Base-by-base conservation (phyloP, 1,140 invertebrate genomes). In the Asbolus verrucosus region DNA sequence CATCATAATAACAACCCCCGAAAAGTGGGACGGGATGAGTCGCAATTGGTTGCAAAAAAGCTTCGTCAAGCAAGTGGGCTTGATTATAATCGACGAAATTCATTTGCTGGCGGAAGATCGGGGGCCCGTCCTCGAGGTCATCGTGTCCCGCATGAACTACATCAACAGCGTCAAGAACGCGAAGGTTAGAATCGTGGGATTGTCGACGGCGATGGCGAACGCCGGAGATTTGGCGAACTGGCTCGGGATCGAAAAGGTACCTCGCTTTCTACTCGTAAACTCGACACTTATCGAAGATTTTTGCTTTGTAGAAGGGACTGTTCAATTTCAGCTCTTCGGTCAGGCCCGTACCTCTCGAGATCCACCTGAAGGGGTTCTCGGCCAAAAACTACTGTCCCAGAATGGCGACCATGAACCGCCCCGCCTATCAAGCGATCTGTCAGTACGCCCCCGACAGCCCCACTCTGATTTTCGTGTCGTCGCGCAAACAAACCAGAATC, bases 381-480 rank as follows among this genome's bases (percentile, higher is more conserved):
- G 97, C 96, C 0, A 96, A 98, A 76, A 96, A 99, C 82, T 99
- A 99, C 83, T 99, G 98, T 81, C 98, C 98, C 0, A 87, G 98
- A 67, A 99, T 99, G 98, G 94, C 97, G 30, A 95, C 96, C 0
- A 99, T 99, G 98, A 99, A 99, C 83, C 94, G 97, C 78, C 97
- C 98, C n/a, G 93, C 94, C 1, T 99, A 95, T 83, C 93, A 97
- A 84, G 95, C 95, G 0, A 98, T 99, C 70, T 88, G 91, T 59
- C 91, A 94, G 62, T 94, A 99, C 82, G 97, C 97, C 0, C 95
- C 96, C 0, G 82, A 84, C 4, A 91, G 98, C 77, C 98, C 98
- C 0, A 88, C 93, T 0, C 85, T 99, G 15, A 89, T 99, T 3
- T 99, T 99, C 83, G 98, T 99, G 0, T 98, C 98, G 0, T 98